Evolutionary conservation across 2,888 invertebrate species (phyloP), one percentile per base, ranked within the genome.

Genomic region (Cataglyphis albicans): DNA sequence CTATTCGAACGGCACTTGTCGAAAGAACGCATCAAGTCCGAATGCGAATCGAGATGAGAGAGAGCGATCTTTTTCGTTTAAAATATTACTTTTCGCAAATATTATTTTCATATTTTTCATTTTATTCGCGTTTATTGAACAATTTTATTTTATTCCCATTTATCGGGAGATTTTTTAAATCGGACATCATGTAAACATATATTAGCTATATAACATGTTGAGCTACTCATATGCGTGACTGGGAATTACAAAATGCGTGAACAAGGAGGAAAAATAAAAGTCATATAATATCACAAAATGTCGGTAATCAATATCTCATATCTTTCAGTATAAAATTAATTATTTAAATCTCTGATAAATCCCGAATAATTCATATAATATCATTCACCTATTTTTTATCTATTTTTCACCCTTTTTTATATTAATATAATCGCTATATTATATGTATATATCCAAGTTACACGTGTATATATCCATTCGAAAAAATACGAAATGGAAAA

Each of bases 321-420:
- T 18, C 12, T 25, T 2, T 38, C n/a, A 41, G 15, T 25, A 32
- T 32, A 18, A 72, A 59, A 41, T 74, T 15, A 41, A 32, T 74
- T 74, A 64, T 74, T 74, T 61, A 44, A 72, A 63, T 74, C 10
- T 63, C 21, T 32, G 21, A 25, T 25, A 25, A 25, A 25, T 25
- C 25, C 10, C 32, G 0, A 74, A 44, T 74, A 5, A 44, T 74
- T 74, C 15, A 64, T 21, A 41, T 32, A 41, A 61, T 73, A 29
- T 21, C 15, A 1, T 63, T 74, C 61, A 61, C 21, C 21, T 9
- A 64, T 5, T 44, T n/a, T 63, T 74, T 44, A 61, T 15, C 18
- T 9, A 64, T 5, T 44, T 29, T 41, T 1, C 9, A 7, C n/a
- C 21, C 35, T 63, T 21, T 35, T 55, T 15, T 64, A 21, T 21